These are phyloP conservation scores for Arbacia lixula DNA, from an alignment of 53 echinoderm and acorn worm genomes.

Conservation along the genomic window DNA sequence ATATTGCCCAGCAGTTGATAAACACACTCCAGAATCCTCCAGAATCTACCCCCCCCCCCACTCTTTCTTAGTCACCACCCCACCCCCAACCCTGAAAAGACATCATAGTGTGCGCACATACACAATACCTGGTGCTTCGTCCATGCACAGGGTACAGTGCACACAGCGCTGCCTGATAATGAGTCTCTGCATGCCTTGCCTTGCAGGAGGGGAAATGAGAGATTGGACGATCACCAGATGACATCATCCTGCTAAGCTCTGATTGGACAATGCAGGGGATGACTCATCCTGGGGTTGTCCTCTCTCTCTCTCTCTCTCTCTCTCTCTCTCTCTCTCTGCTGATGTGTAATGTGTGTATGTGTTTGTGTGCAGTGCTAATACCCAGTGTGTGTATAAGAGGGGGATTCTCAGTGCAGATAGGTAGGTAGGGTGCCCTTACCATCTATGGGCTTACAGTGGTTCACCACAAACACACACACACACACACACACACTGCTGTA, in stretches of 20 bases:
- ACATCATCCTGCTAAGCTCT: constrained; percentile 45
- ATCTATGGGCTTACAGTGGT: too few relatives aligned
- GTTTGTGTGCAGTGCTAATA: constrained; percentile 39
- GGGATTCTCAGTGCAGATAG: too few relatives aligned
- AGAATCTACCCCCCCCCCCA: too few relatives aligned
- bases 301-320: constrained; percentile 32
- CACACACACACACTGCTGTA: too few relatives aligned
- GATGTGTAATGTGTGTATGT: constrained; percentile 20
- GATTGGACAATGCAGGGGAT: constrained; percentile 51
- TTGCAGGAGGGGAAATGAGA: constrained; percentile 33
- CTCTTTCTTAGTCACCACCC: too few relatives aligned
- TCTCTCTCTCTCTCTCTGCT: constrained; percentile 20
- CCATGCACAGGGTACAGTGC: background rate
- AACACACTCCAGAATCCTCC: too few relatives aligned
- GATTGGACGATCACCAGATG: constrained; percentile 36
- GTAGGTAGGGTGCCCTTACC: too few relatives aligned
- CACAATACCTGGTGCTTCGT: constrained; percentile 11
- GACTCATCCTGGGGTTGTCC: constrained; percentile 57
- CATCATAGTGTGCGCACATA: constrained; percentile 13
- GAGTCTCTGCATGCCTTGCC: background rate
- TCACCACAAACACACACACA: too few relatives aligned
- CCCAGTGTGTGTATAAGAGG: constrained; percentile 26
- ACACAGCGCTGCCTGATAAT: constrained; percentile 1
- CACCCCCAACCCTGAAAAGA: too few relatives aligned
- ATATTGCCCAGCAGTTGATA: constrained; percentile 20